Percentiles rank a stretch among this genome's conserved stretches.
These are phyloP conservation scores for Acanthosepion lycidas DNA, from an alignment of 2,888 invertebrate genomes.

Conservation along the genomic window DNA sequence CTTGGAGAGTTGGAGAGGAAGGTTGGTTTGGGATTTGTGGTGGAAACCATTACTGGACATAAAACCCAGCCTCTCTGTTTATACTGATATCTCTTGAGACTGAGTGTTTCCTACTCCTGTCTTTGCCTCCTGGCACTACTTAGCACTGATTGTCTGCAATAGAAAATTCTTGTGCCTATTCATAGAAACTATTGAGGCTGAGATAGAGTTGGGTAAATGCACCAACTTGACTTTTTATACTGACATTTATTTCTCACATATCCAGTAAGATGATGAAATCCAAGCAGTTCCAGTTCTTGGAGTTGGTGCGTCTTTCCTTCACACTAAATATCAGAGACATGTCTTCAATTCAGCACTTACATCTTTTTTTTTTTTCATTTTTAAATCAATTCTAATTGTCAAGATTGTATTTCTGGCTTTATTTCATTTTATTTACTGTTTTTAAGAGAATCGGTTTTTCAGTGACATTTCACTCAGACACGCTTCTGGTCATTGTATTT, in stretches of 20 bases:
- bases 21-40: background rate
- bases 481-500: background rate
- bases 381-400: background rate
- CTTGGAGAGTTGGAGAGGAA: too few relatives aligned
- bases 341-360: background rate
- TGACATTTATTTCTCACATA: background rate
- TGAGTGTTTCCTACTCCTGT: background rate
- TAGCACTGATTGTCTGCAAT: background rate
- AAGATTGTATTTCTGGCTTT: background rate
- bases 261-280: background rate
- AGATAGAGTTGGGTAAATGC: background rate
- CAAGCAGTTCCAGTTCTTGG: background rate
- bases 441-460: background rate
- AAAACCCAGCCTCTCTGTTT: background rate
- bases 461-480: background rate
- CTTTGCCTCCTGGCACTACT: background rate
- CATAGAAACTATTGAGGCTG: background rate
- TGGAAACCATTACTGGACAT: background rate
- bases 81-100: background rate
- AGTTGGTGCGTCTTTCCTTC: background rate
- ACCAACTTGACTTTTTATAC: slow-evolving; percentile 4
- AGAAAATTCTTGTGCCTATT: background rate
- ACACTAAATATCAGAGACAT: background rate
- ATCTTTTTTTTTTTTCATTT: background rate
- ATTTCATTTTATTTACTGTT: background rate